A percentile compares a stretch with the other conserved stretches of the same genome.
Conservation (phyloP, 2,888 invertebrate species). For the Heliconius ismenius region DNA sequence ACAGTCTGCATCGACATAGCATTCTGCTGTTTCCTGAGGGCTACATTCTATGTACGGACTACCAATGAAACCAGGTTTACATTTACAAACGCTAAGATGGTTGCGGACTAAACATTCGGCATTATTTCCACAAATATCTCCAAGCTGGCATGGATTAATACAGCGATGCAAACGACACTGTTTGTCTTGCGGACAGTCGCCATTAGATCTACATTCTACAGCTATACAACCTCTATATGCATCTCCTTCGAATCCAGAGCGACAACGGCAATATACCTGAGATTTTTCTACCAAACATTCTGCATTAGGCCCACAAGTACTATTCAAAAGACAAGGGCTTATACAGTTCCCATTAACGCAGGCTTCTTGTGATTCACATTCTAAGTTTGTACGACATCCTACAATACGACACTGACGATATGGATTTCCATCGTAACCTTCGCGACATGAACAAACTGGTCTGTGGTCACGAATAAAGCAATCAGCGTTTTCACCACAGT, state of each 20-base stretch:
- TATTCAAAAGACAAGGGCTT: constrained; percentile 90
- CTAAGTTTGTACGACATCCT: constrained; percentile 91
- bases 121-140: constrained; percentile 88
- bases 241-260: constrained; percentile 90
- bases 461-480: constrained; percentile 92
- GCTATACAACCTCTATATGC: constrained; percentile 87
- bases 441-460: constrained; percentile 92
- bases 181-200: constrained; percentile 92
- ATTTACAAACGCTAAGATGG: constrained; percentile 92
- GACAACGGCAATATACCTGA: constrained; percentile 89
- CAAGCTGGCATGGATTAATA: constrained; percentile 90
- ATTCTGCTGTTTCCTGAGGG: constrained; percentile 87
- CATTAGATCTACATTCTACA: constrained; percentile 92
- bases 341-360: constrained; percentile 93
- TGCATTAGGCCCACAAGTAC: constrained; percentile 90
- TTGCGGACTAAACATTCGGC: constrained; percentile 91
- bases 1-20: constrained; percentile 91
- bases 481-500: constrained; percentile 91
- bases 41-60: constrained; percentile 92
- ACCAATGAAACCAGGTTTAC: constrained; percentile 87
- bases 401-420: constrained; percentile 89
- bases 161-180: constrained; percentile 93
- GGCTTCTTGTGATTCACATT: constrained; percentile 91
- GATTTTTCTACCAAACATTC: constrained; percentile 90
- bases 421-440: constrained; percentile 93